These are phyloP conservation scores for Hirudinaria manillensis DNA, from an alignment of 2,888 invertebrate genomes.

Conservation along the genomic window DNA sequence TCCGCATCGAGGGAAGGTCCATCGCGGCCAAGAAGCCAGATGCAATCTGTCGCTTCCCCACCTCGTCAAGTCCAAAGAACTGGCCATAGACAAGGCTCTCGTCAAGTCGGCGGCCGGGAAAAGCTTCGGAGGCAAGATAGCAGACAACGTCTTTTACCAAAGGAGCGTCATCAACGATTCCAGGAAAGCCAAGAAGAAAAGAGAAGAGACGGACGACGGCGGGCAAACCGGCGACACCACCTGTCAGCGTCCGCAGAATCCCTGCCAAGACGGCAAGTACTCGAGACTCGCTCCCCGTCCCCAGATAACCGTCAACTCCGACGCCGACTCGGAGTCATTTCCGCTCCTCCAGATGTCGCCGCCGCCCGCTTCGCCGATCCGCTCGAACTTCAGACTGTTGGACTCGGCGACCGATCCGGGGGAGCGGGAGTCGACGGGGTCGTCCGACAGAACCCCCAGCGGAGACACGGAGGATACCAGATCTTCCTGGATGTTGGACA, in stretches of 20 bases:
- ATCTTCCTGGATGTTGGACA: constrained; percentile 9
- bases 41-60: background rate
- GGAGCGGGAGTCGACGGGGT: background rate
- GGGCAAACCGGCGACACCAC: background rate
- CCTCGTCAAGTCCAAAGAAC: constrained; percentile 11
- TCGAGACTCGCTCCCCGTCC: background rate
- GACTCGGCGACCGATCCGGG: background rate
- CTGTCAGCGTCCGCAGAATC: background rate
- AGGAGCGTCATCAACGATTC: background rate
- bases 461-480: constrained; percentile 5
- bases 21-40: background rate
- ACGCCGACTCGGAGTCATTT: constrained; percentile 5
- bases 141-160: constrained; percentile 14
- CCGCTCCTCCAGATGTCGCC: constrained; percentile 13
- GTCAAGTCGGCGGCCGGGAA: constrained; percentile 11
- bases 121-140: constrained; percentile 14
- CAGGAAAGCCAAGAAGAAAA: background rate
- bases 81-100: background rate
- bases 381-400: constrained; percentile 13
- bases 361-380: background rate
- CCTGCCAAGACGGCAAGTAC: background rate
- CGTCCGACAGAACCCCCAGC: background rate
- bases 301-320: background rate
- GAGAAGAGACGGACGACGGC: background rate
- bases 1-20: background rate